Evolutionary conservation across 2,888 invertebrate genomes (phyloP).

Genomic region (Dynastes grantii): DNA sequence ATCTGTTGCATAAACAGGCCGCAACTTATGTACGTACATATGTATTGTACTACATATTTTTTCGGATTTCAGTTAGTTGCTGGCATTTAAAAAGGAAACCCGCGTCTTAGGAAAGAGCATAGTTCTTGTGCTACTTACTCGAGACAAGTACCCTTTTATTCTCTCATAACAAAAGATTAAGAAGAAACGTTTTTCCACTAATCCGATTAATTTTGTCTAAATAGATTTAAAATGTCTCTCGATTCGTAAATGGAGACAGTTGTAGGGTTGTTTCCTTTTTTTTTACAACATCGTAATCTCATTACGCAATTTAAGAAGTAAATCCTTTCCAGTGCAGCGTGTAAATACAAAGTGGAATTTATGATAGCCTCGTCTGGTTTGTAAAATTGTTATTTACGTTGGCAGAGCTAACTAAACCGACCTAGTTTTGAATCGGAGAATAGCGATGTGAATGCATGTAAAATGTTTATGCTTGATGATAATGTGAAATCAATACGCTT

Average conservation of each 20-base stretch:
- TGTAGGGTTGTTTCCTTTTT: conserved; percentile 4
- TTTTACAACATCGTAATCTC: conserved; percentile 15
- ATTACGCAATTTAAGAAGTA: conserved; percentile 34
- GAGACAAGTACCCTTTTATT: conserved; percentile 35
- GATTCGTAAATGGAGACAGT: conserved; percentile 29
- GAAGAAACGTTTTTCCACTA: conserved; percentile 9
- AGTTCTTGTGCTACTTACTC: conserved; percentile 12
- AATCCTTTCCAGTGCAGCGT: conserved; percentile 23
- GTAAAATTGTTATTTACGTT: conserved; percentile 29
- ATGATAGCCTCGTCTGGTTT: conserved; percentile 3
- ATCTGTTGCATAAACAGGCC: conserved; percentile 3
- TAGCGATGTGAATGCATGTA: neutral
- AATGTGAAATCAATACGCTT: conserved; percentile 16
- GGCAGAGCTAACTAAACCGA: neutral
- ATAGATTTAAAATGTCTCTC: conserved; percentile 30
- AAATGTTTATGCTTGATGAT: neutral
- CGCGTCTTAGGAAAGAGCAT: neutral
- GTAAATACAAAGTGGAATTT: conserved; percentile 24
- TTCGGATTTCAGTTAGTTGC: conserved; percentile 13
- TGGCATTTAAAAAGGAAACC: neutral
- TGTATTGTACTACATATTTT: neutral
- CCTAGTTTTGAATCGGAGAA: conserved; percentile 22
- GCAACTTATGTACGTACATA: neutral
- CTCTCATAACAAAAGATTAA: neutral
- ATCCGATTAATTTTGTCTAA: conserved; percentile 40